A percentile compares a stretch with the other conserved stretches of the same genome.
Evolutionary conservation across 2,888 invertebrate species (phyloP).

Genomic region (Drosophila anomelani): DNA sequence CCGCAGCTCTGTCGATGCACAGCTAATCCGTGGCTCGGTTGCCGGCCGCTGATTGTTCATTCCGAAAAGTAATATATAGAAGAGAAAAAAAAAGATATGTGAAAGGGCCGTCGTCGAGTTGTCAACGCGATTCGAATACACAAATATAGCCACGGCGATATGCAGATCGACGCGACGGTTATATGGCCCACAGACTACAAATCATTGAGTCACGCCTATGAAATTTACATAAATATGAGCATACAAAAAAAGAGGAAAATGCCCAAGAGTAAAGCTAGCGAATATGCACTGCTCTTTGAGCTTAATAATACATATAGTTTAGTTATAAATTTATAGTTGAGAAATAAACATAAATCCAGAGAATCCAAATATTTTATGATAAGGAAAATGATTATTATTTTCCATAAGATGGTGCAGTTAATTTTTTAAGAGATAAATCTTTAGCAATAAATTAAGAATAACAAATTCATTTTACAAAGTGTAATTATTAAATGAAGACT

Average conservation of each 20-base stretch:
- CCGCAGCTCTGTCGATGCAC: conserved; percentile 53
- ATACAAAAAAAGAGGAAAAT: conserved; percentile 27
- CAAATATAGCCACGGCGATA: conserved; percentile 28
- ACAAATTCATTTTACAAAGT: too few species aligned
- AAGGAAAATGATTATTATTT: too few species aligned
- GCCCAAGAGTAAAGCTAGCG: neutral
- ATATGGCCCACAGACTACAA: conserved; percentile 30
- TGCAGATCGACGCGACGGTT: conserved; percentile 29
- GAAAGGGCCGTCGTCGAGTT: conserved; percentile 60
- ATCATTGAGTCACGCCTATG: conserved; percentile 62
- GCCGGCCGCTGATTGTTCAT: conserved; percentile 46
- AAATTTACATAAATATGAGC: conserved; percentile 61
- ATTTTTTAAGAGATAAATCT: too few species aligned
- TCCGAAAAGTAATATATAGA: conserved; percentile 14
- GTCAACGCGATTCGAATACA: conserved; percentile 53
- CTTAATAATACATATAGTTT: neutral
- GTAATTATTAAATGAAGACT: too few species aligned
- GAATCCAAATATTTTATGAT: too few species aligned
- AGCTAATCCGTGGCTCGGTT: conserved; percentile 63
- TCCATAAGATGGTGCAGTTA: too few species aligned
- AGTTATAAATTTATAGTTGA: neutral
- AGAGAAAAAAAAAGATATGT: conserved; percentile 37
- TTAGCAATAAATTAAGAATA: neutral
- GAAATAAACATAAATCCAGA: too few species aligned
- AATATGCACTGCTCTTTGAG: neutral